These are phyloP conservation scores for Amiota communis DNA, from an alignment of 2,888 invertebrate species.

Conservation along the genomic window DNA sequence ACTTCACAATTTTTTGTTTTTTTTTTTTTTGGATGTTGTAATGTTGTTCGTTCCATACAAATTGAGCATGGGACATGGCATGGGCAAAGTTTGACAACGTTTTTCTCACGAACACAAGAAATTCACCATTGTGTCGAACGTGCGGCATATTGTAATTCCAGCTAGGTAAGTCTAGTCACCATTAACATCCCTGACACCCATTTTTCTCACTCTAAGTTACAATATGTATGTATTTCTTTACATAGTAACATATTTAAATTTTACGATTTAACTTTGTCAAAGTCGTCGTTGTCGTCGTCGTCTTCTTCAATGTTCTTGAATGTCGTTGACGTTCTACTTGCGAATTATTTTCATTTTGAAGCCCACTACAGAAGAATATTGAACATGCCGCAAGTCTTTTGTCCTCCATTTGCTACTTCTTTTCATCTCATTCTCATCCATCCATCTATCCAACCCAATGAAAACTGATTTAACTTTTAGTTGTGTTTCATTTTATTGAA, in stretches of 20 bases:
- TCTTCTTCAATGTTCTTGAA: neutral
- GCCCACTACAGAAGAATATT: neutral
- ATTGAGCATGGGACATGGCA: neutral
- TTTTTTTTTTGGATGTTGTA: too few relatives aligned
- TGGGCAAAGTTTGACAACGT: slow-evolving; percentile 19
- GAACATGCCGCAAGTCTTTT: neutral
- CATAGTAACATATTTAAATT: slow-evolving; percentile 24
- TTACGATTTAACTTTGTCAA: slow-evolving; percentile 26
- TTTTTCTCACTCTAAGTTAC: neutral
- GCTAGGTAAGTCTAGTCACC: neutral
- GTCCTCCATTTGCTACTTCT: neutral
- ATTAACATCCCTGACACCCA: neutral
- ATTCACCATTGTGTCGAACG: slow-evolving; percentile 5
- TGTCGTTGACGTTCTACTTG: too few relatives aligned
- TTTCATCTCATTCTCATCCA: neutral
- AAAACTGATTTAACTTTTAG: too few relatives aligned
- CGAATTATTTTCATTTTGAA: too few relatives aligned
- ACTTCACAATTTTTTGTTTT: too few relatives aligned
- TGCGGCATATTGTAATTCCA: slow-evolving; percentile 15
- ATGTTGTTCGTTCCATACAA: too few relatives aligned
- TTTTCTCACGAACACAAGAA: neutral
- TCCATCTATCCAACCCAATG: neutral
- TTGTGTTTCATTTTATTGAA: too few relatives aligned
- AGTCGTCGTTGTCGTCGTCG: neutral
- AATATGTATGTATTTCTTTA: too few relatives aligned